Evolutionary conservation across 2,888 invertebrate genomes (phyloP), one percentile per base, ranked within the genome.

Genomic region (Diaprepes abbreviatus): DNA sequence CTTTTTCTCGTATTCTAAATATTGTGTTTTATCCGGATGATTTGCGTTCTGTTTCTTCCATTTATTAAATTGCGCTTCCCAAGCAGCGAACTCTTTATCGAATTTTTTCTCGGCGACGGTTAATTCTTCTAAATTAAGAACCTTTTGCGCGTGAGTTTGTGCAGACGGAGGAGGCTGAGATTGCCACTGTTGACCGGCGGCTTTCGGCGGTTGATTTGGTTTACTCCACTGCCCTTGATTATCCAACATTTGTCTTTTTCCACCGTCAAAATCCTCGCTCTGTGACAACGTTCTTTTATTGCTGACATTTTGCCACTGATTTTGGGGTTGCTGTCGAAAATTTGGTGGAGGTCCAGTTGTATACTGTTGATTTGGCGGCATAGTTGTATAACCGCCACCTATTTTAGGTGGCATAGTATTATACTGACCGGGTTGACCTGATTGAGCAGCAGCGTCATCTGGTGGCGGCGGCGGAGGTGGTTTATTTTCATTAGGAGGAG

Each of bases 41-140:
- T 94, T 93, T 33, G 91, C 92, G 85, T 97, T 97, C 79, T 95
- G 93, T 72, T 90, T 89, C 81, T 93, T 94, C 97, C 97, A 97
- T 77, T 92, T 92, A 78, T 93, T 91, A 82, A 96, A 96, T 82
- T 96, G 94, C 75, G 93, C 89, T 84, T 96, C 95, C 96, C 96
- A 97, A 79, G 94, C 92, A 78, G 90, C 89, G 82, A 96, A 96
- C 83, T 96, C 94, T 71, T 91, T 90, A 80, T 95, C 94, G 85
- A 97, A 97, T 68, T 91, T 90, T 82, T 90, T 91, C 83, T 96
- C 95, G 77, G 94, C 93, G 75, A 89, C 88, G 0, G 87, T 86
- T 38, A 87, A 72, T 70, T 83, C 83, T 66, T 84, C 84, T n/a
- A 75, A 66, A 28, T 76, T 78, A n/a, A 48, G 24, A n/a, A 35